Conservation (phyloP, 2,797 vertebrate species). For the Falco novaeseelandiae region DNA sequence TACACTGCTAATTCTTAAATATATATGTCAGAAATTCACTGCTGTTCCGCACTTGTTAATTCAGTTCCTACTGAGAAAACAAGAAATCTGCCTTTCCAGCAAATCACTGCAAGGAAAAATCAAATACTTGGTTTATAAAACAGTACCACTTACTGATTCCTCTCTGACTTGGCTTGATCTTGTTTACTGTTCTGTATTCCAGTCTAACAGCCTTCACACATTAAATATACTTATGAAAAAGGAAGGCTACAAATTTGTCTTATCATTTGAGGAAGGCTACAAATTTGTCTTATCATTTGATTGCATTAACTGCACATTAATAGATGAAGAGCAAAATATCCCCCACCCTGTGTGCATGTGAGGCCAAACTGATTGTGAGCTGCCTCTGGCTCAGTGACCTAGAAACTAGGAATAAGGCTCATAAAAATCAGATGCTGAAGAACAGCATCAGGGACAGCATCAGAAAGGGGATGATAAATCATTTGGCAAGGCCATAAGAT, state of each 20-base stretch:
- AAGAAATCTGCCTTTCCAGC: neutral
- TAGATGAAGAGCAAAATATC: conserved; percentile 30
- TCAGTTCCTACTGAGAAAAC: neutral
- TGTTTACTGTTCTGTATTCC: neutral
- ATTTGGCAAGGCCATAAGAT: conserved; percentile 55
- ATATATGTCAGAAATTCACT: neutral
- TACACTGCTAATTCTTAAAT: neutral
- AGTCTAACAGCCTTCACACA: neutral
- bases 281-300: conserved; percentile 19
- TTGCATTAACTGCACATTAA: conserved; percentile 22
- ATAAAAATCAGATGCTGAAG: conserved; percentile 65
- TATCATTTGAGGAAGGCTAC: neutral
- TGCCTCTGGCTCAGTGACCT: conserved; percentile 63
- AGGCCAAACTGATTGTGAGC: conserved; percentile 19
- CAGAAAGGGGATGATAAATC: conserved; percentile 50
- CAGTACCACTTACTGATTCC: neutral
- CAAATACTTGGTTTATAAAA: conserved; percentile 10
- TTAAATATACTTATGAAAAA: conserved; percentile 4
- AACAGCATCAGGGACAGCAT: conserved; percentile 41
- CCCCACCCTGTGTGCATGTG: neutral
- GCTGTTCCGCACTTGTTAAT: neutral
- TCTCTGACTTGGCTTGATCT: neutral
- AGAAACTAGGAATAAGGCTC: conserved; percentile 54
- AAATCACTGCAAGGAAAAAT: neutral
- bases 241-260: neutral